These are phyloP conservation scores for Pristionchus japonicus DNA, from an alignment of 2,888 invertebrate species.

Conservation along the genomic window DNA sequence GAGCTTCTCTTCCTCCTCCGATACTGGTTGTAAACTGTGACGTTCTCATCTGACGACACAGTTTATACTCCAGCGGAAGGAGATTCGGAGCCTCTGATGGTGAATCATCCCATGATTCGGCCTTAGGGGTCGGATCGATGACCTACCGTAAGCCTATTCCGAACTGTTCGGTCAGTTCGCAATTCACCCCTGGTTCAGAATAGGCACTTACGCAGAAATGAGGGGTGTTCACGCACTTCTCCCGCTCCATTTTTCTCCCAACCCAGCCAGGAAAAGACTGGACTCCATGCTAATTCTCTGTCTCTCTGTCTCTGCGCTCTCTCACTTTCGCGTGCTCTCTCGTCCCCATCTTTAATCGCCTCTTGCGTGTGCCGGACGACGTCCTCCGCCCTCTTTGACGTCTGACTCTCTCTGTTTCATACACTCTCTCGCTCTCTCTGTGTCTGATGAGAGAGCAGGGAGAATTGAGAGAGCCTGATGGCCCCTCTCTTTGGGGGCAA, in stretches of 20 bases:
- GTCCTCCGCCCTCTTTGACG: no score
- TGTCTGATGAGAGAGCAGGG: no score
- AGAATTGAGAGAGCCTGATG: no score
- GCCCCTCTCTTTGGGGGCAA: not conserved
- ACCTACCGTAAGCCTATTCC: no score
- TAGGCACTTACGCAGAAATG: not conserved
- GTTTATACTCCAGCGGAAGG: not conserved
- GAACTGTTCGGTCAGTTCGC: not conserved
- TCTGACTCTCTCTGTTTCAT: no score
- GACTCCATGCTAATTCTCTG: slow-evolving; percentile 32
- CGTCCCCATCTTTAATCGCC: slow-evolving; percentile 12
- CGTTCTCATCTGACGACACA: not conserved
- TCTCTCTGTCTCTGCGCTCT: slow-evolving; percentile 11
- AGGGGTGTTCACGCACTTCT: slow-evolving; percentile 8
- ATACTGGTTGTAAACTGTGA: not conserved
- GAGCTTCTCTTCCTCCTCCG: not conserved
- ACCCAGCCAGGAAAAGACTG: not conserved
- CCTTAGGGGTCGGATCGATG: no score
- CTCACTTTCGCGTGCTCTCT: not conserved
- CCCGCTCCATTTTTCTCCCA: not conserved
- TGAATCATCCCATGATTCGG: no score
- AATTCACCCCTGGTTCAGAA: not conserved
- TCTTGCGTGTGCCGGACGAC: slow-evolving; percentile 12
- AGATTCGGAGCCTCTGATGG: not conserved
- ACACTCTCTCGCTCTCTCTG: no score